A percentile compares a stretch with the other conserved stretches of the same genome.
Conservation (phyloP, 2,113 vertebrate genomes). For the Zosterops borbonicus region DNA sequence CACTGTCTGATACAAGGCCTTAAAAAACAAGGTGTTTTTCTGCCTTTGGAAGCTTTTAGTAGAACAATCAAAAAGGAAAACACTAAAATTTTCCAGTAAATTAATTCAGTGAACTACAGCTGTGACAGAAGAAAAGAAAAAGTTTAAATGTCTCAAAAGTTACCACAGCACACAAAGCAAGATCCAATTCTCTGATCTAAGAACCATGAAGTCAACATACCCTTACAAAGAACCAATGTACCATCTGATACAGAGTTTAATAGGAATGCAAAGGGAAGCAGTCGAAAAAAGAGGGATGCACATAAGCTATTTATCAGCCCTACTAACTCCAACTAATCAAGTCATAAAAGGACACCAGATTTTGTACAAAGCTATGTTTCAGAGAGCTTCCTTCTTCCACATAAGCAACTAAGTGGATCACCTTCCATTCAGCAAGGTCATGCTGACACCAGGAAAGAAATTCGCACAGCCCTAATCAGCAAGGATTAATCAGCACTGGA, state of each 20-base stretch:
- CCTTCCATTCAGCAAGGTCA: neutral
- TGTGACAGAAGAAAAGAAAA: neutral
- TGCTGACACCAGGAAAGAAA: neutral
- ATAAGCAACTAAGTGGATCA: neutral
- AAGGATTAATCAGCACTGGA: accelerated
- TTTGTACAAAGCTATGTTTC: neutral
- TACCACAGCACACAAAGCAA: neutral
- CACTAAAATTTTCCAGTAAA: neutral
- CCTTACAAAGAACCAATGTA: neutral
- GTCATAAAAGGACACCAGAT: neutral
- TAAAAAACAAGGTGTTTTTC: neutral
- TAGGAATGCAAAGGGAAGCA: neutral
- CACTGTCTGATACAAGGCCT: neutral
- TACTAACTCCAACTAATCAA: neutral
- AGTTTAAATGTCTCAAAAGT: neutral
- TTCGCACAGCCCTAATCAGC: neutral
- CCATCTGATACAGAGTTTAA: neutral
- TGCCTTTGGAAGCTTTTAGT: neutral
- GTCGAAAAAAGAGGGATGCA: neutral
- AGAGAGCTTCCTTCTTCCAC: neutral
- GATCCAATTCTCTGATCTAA: neutral
- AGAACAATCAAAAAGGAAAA: neutral
- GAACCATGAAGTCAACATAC: neutral
- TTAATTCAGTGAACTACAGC: neutral
- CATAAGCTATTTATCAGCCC: neutral